A percentile compares a stretch with the other conserved stretches of the same genome.
These are phyloP conservation scores for Cryptocephalus primarius DNA, from an alignment of 2,888 invertebrate species.

Conservation along the genomic window DNA sequence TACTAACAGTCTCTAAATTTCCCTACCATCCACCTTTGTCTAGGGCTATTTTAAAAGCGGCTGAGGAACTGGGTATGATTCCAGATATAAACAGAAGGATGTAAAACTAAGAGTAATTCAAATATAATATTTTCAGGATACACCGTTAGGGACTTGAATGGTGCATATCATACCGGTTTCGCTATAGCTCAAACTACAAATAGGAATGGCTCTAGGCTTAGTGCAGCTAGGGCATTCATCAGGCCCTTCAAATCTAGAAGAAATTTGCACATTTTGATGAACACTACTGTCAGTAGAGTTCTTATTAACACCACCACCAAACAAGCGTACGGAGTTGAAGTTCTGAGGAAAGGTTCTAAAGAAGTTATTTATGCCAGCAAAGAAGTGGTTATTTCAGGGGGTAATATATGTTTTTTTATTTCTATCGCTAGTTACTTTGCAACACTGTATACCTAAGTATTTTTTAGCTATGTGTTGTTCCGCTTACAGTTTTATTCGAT, in stretches of 20 bases:
- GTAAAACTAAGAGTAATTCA: background rate
- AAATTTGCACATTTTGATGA: slow-evolving; percentile 75
- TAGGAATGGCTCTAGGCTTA: slow-evolving; percentile 74
- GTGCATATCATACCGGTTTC: slow-evolving; percentile 70
- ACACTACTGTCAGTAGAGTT: slow-evolving; percentile 67
- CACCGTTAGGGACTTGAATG: slow-evolving; percentile 69
- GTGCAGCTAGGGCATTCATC: slow-evolving; percentile 71
- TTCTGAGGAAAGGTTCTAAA: slow-evolving; percentile 45
- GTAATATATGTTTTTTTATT: slow-evolving; percentile 13
- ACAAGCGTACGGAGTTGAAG: slow-evolving; percentile 68
- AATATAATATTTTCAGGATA: slow-evolving; percentile 45
- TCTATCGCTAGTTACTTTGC: too few relatives aligned
- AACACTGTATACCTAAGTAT: background rate
- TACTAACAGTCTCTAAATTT: slow-evolving; percentile 67
- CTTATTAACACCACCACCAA: slow-evolving; percentile 64
- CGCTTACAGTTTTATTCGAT: background rate
- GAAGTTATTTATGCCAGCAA: slow-evolving; percentile 53
- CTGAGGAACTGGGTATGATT: slow-evolving; percentile 56
- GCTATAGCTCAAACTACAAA: slow-evolving; percentile 82
- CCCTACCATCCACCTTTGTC: slow-evolving; percentile 80
- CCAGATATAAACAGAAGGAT: background rate
- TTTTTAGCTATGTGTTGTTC: background rate
- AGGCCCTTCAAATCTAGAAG: slow-evolving; percentile 63
- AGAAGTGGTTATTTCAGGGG: slow-evolving; percentile 54
- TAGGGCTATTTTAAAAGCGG: slow-evolving; percentile 65